Base-by-base conservation (phyloP, 2,797 vertebrate genomes). In the Lepus oiostolus region DNA sequence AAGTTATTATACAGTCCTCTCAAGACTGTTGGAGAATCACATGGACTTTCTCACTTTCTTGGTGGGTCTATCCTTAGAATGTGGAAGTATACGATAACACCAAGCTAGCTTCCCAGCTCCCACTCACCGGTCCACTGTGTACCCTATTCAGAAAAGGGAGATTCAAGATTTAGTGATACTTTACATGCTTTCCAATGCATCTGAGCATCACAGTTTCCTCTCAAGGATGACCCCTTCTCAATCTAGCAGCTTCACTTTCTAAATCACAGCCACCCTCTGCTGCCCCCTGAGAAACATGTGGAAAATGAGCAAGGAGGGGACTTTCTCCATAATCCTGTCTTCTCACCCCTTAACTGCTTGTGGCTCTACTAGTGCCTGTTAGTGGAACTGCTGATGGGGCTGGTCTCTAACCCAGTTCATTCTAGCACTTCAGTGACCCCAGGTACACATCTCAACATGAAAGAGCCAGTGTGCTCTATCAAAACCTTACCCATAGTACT, bases 1-100 rank as follows among this genome's bases (percentile, higher is more conserved):
- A 91, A 54, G 63, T 76, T 90, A 87, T 24, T 88, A 28, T 82
- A 1, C 30, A 79, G 28, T 82, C 58, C 74, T 85, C 95, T 38
- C 19, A 77, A 47, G 42, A 70, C 77, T 83, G 22, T 93, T 86
- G 32, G 70, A 47, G 80, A 76, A 72, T 90, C 80, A 82, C 38
- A 24, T 50, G 83, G 62, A 68, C 71, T 76, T 85, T 42, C 32
- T 86, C 21, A 62, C 60, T 68, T 83, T 74, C 50, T 85, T 88
- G 60, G 75, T 22, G 26, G 11, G 4, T 79, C 50, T 32, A 58
- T 50, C 63, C 63, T 62, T 72, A 68, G 38, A 71, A 54, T 2
- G 2, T 63, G n/a, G 72, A 54, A 35, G 17, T 91, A 60, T 16
- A 30, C 30, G 63, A 54, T 90, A 85, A 71, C 32, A 22, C 91